phyloP scores from a whole-genome alignment of 2,888 invertebrate species.

The Anthrax anthrax region DNA sequence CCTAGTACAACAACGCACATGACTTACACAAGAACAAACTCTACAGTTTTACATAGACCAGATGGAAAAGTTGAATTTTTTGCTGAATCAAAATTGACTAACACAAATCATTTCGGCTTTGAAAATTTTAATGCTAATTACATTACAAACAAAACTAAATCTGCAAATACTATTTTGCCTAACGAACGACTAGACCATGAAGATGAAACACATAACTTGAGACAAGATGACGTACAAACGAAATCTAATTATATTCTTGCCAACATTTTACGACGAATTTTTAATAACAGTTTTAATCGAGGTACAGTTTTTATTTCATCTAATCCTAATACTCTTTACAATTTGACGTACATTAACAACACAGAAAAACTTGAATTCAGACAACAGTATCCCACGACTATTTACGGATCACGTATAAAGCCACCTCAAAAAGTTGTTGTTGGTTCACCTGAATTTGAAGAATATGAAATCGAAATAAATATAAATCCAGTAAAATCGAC shows the following conservation, averaged over 20 bases:
- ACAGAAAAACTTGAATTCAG: background rate
- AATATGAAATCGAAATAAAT: slow-evolving; percentile 34
- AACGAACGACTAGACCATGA: too few species aligned
- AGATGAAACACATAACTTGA: background rate
- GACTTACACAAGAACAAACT: background rate
- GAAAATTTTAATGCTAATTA: background rate
- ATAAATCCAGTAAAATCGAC: slow-evolving; percentile 28
- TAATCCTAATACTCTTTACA: background rate
- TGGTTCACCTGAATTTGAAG: slow-evolving; percentile 20
- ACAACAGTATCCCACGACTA: background rate
- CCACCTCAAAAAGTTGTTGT: slow-evolving; percentile 26
- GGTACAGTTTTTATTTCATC: background rate
- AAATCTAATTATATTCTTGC: background rate
- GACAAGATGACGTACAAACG: background rate
- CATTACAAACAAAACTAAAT: too few species aligned
- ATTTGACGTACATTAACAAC: background rate
- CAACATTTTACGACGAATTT: background rate
- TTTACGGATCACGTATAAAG: background rate
- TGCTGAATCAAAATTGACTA: background rate
- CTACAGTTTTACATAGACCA: background rate
- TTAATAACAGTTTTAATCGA: background rate
- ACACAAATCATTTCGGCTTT: background rate
- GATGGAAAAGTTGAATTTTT: background rate
- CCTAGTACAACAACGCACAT: background rate
- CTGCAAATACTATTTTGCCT: too few species aligned